Evolutionary conservation across 2,888 invertebrate genomes (phyloP), one percentile per base, ranked within the genome.

Genomic region (Halocaridina rubra): DNA sequence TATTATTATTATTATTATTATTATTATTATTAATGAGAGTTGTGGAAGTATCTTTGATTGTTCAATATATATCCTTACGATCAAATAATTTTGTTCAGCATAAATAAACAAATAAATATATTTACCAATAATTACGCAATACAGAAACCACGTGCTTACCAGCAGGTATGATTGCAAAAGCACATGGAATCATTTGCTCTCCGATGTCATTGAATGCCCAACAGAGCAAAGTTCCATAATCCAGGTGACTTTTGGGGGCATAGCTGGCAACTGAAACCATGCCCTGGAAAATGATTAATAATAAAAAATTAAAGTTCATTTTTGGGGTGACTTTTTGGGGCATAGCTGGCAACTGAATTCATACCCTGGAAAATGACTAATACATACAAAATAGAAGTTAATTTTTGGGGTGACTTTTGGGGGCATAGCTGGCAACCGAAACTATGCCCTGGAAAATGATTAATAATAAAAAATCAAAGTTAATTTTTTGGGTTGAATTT

Each of bases 161-260:
- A 24, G 86, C 86, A 29, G 86, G 80, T 3, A 87, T 87, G 67
- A 87, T 87, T 30, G 86, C 80, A 75, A 87, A 87, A 27, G 84
- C 86, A 61, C 86, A 87, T 7, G 86, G 86, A 4, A 77, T 61
- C 33, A 75, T 72, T 74, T 86, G 86, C 24, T 69, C 80, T 7
- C 86, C 86, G 22, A 86, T 86, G 57, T 33, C 59, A 64, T 87
- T 87, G 81, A 84, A 87, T 32, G 86, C 86, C 86, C 86, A 87
- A 30, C 86, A 87, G 39, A 87, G 75, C 74, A 87, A 69, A n/a
- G 86, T 87, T 29, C 86, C 86, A 78, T 87, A 87, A 74, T 87
- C 86, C 64, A 87, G 75, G 74, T 87, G 86, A 59, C 86, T 87
- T 59, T 87, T 87, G 22, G 86, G 84, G n/a, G 86, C 86, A 72